Base-by-base conservation (phyloP, 1,140 invertebrate species). In the Drosophila bifasciata region DNA sequence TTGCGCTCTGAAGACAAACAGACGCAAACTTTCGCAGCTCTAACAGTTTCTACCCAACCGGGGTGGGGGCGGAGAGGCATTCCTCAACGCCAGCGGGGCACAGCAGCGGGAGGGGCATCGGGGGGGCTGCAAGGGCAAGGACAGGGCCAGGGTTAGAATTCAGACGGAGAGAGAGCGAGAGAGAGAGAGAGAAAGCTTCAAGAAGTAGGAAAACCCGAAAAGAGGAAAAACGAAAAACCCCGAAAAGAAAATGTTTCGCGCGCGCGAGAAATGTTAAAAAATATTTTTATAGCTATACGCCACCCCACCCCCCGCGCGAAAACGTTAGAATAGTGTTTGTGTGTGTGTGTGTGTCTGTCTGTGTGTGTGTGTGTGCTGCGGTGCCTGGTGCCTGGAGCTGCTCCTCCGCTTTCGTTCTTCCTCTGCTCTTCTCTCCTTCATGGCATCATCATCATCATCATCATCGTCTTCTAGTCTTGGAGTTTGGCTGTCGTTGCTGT, bases 311-410 rank as follows among this genome's bases (percentile, higher is more conserved):
- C n/a, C 44, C 83, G 83, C 78, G 83, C n/a, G n/a, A n/a, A 88
- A 60, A 81, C 75, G 83, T 88, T 88, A 88, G 83, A 88, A 88
- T 88, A 88, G 83, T 88, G 83, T 81, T 86, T 88, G 83, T 50
- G 23, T 8, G 15, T 44, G 32, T 43, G 25, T 62, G 48, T 56
- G 52, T 62, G 41, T 36, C 23, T 57, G 44, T 60, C n/a, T 49
- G 8, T 43, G 25, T 52, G 39, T 58, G 40, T 49, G 43, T 48
- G 40, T 60, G 23, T 51, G 23, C 17, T 58, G 16, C 43, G 63
- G 60, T 51, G 32, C 3, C 9, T 32, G 28, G 9, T 11, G 28
- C 32, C 32, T 13, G 32, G 32, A 36, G 32, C 32, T 36, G 32
- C 11, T 36, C 32, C 32, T 32, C 32, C 25, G 7, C 19, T 7